These are phyloP conservation scores for Callopanchax toddi DNA, from an alignment of 2,113 vertebrate species.

Conservation along the genomic window DNA sequence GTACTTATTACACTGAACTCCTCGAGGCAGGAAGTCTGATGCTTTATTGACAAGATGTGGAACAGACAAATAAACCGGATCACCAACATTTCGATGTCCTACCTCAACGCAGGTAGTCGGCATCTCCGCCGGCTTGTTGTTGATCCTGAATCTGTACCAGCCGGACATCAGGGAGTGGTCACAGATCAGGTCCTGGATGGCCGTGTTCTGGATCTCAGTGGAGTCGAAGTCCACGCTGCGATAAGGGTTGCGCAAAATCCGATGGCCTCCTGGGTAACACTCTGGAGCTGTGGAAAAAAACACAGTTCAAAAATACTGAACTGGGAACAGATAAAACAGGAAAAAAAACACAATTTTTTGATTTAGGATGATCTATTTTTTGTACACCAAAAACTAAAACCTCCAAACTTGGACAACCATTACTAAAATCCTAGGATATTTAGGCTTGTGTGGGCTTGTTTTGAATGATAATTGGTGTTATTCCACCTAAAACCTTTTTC, in stretches of 20 bases:
- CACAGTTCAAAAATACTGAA: not conserved
- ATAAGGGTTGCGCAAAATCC: slow-evolving; percentile 62
- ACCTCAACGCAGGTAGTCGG: slow-evolving; percentile 81
- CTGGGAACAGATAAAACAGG: not conserved
- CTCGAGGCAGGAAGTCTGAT: not conserved
- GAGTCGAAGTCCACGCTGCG: slow-evolving; percentile 80
- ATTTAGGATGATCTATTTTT: not conserved
- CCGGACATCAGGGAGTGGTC: slow-evolving; percentile 76
- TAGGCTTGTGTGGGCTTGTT: not conserved
- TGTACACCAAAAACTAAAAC: not conserved
- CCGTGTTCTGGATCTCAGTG: slow-evolving; percentile 78
- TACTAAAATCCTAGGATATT: not conserved
- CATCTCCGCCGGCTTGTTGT: slow-evolving; percentile 79
- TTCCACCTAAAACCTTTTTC: not conserved
- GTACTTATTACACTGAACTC: slow-evolving; percentile 22
- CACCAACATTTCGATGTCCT: slow-evolving; percentile 1
- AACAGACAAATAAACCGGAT: not conserved
- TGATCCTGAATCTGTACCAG: slow-evolving; percentile 80
- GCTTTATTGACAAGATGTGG: no score
- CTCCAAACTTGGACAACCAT: not conserved
- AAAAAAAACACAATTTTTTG: no score
- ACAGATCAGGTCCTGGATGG: slow-evolving; percentile 82
- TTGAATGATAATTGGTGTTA: not conserved
- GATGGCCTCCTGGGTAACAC: slow-evolving; percentile 72
- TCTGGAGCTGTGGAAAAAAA: slow-evolving; percentile 68